Evolutionary conservation across 1,140 invertebrate genomes (phyloP), one percentile per base, ranked within the genome.

Genomic region (Ptiloglossa arizonensis): DNA sequence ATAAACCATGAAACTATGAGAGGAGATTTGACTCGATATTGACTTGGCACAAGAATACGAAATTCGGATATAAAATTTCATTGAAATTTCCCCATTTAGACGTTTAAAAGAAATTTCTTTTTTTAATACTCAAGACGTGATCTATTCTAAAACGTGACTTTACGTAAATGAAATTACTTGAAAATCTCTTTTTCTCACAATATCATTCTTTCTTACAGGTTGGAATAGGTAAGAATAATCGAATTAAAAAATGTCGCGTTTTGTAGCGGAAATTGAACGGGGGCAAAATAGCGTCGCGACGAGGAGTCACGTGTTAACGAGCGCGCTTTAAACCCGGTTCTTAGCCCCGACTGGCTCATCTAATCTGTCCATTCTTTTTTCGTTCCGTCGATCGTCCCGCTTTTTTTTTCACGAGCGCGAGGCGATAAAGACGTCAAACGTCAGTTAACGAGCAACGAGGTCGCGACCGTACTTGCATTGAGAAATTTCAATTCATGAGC

Each of bases 401-500:
- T 59, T 68, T 70, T 41, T 66, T 48, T 63, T 22, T 32, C 35
- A 24, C 46, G 63, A 69, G 59, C 54, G 17, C 32, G 22, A 22
- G 44, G 52, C 57, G 82, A 83, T 85, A 83, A 84, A 67, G 50
- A 57, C 48, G 57, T 73, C 72, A 71, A 71, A 83, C 82, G 82
- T 85, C 79, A 76, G 50, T 63, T 66, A 57, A 62, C 60, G 32
- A 64, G 66, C 63, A 50, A 50, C 72, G 50, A 50, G 78, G 67
- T 83, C 77, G 78, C n/a, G 69, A 57, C 68, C 38, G 38, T 52
- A 56, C 72, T 83, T 71, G 68, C 83, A 80, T 85, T 83, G 81
- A 84, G 83, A 85, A 85, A 84, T 83, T 85, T 85, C 83, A 84
- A 85, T 85, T 85, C 81, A 62, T 67, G 60, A 59, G 48, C 46